A percentile compares a stretch with the other conserved stretches of the same genome.
These are phyloP conservation scores for Lasioglossum malachurum DNA, from an alignment of 2,888 invertebrate species.

Conservation along the genomic window DNA sequence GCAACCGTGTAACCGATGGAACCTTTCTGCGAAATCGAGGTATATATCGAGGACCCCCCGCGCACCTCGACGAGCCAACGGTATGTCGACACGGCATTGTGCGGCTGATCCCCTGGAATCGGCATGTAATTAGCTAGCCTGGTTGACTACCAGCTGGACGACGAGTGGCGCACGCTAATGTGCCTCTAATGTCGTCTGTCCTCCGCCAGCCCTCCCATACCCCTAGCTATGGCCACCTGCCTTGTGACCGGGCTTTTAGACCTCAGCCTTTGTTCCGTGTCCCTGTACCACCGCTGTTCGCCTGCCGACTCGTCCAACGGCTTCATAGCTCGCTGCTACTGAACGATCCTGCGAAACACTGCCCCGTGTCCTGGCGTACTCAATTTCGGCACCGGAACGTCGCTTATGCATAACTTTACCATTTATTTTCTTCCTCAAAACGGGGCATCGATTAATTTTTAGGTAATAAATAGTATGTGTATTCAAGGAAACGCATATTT, in stretches of 20 bases:
- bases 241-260: conserved; percentile 46
- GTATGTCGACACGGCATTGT: conserved; percentile 68
- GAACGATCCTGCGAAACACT: background rate
- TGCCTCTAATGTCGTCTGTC: conserved; percentile 80
- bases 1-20: conserved; percentile 66
- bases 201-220: conserved; percentile 27
- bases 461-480: too few relatives aligned
- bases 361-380: too few relatives aligned
- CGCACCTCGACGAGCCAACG: conserved; percentile 48
- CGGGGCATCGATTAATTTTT: too few relatives aligned
- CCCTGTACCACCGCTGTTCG: conserved; percentile 24
- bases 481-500: too few relatives aligned
- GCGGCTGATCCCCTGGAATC: conserved; percentile 77
- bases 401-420: too few relatives aligned
- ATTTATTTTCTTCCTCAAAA: too few relatives aligned
- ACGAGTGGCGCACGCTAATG: conserved; percentile 81
- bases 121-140: conserved; percentile 79
- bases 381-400: too few relatives aligned
- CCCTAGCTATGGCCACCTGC: background rate
- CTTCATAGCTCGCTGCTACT: background rate
- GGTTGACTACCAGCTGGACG: conserved; percentile 79
- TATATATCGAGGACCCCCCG: conserved; percentile 57
- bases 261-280: conserved; percentile 41
- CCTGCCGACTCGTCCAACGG: background rate
- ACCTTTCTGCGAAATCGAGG: conserved; percentile 64